Evolutionary conservation across 1,140 invertebrate species (phyloP), one percentile per base, ranked within the genome.

Genomic region (Drosophila pruinosa): DNA sequence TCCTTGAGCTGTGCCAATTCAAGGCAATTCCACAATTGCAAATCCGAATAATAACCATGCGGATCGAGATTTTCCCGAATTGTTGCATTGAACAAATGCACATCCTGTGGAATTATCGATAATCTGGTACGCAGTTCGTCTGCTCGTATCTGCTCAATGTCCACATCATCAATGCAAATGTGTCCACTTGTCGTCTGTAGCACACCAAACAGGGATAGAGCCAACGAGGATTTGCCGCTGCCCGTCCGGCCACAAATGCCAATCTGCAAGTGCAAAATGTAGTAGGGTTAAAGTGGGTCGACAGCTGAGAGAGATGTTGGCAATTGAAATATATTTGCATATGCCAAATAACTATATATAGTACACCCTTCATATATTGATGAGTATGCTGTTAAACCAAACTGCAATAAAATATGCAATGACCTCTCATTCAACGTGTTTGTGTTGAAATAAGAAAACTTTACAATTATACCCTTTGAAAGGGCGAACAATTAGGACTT

Each of bases 41-140:
- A 91, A 91, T 98, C 97, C 26, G 93, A 92, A 76, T 94, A 94
- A 48, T 95, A 93, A 43, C 93, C 92, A 10, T 95, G 92, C 1
- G 98, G 97, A 92, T 98, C 97, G 17, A 99, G 92, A 92, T 99
- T 99, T 85, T 98, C 96, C 69, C 97, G 92, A 41, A 99, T 92
- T 5, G 96, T 96, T n/a, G 97, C 97, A 75, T 94, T 95, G 92
- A 99, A 99, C 70, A 99, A 92, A 90, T 98, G 96, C 26, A 97
- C 96, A 93, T 91, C 95, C 92, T 99, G 98, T 6, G 98, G 97
- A 85, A 99, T 97, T 67, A 98, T 95, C 21, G 97, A 96, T 64
- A 99, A 91, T 43, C 95, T 93, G 17, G 96, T 96, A 73, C 97
- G 92, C n/a, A 97, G 90, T 58, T 94, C 93, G 52, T 94, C 92